Percentiles rank a stretch among this genome's conserved stretches.
phyloP scores from a whole-genome alignment of 1,140 invertebrate genomes.

The Anastatus disparis region DNA sequence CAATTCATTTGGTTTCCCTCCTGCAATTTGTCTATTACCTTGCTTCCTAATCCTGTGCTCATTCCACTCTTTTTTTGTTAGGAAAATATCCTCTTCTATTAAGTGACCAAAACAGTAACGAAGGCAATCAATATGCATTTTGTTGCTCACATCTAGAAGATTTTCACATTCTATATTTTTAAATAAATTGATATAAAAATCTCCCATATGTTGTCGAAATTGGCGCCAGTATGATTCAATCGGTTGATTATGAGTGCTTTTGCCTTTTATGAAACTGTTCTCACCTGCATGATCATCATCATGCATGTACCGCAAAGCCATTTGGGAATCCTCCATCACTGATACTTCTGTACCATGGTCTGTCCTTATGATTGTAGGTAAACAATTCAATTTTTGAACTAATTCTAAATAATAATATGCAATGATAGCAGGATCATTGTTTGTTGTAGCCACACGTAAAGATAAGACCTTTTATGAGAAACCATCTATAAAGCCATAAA shows the following conservation, averaged over 20 bases:
- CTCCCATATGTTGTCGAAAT: slow-evolving; percentile 8
- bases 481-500: slow-evolving; percentile 38
- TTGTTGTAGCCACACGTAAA: slow-evolving; percentile 41
- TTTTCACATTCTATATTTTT: too few relatives aligned
- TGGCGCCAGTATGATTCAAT: slow-evolving; percentile 26
- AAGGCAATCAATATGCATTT: slow-evolving; percentile 20
- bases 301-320: slow-evolving; percentile 9
- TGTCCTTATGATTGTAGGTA: slow-evolving; percentile 19
- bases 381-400: slow-evolving; percentile 31
- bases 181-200: slow-evolving; percentile 20
- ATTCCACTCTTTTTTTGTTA: slow-evolving; percentile 11
- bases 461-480: background rate
- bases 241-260: slow-evolving; percentile 28
- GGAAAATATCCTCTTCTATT: slow-evolving; percentile 2
- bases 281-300: slow-evolving; percentile 9
- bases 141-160: background rate
- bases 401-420: slow-evolving; percentile 46
- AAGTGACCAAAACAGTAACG: slow-evolving; percentile 21
- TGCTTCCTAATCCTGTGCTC: slow-evolving; percentile 13
- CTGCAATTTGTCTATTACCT: background rate
- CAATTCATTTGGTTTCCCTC: background rate
- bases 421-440: slow-evolving; percentile 43
- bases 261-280: slow-evolving; percentile 31
- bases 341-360: slow-evolving; percentile 27
- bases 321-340: slow-evolving; percentile 18